phyloP scores from a whole-genome alignment of 2,888 invertebrate species.

The Synanthedon formicaeformis region DNA sequence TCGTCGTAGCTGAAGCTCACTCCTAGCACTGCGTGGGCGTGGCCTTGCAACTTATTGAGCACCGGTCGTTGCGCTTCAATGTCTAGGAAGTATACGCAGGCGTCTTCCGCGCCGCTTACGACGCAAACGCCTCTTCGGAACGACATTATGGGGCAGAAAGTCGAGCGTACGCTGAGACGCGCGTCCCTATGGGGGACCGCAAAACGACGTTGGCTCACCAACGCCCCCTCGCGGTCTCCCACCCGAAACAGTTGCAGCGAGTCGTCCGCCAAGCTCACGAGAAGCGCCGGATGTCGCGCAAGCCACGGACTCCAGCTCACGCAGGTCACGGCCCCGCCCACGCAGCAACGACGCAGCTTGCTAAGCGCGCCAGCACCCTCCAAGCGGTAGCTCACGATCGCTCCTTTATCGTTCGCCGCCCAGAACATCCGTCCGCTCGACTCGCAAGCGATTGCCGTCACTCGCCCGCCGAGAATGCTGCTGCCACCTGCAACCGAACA shows the following conservation, averaged over 20 bases:
- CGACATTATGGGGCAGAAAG: conserved; percentile 89
- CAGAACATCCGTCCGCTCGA: conserved; percentile 83
- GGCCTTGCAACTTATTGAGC: conserved; percentile 76
- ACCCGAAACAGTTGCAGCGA: conserved; percentile 76
- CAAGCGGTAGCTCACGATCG: conserved; percentile 77
- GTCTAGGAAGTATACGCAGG: conserved; percentile 82
- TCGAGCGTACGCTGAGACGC: conserved; percentile 73
- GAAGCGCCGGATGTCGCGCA: conserved; percentile 81
- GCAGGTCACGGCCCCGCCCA: conserved; percentile 77
- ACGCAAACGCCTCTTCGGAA: conserved; percentile 85
- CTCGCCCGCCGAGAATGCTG: conserved; percentile 71
- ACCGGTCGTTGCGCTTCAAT: conserved; percentile 73
- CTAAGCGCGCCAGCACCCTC: conserved; percentile 77
- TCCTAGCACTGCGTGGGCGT: conserved; percentile 85
- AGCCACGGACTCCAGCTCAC: conserved; percentile 86
- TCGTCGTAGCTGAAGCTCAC: conserved; percentile 91
- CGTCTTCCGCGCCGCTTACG: conserved; percentile 84
- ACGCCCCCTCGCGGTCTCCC: conserved; percentile 73
- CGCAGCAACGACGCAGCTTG: conserved; percentile 75
- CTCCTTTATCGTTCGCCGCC: conserved; percentile 84
- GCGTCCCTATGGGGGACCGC: conserved; percentile 69
- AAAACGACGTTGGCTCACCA: conserved; percentile 76
- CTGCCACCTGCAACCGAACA: conserved; percentile 42
- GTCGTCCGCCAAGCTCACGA: conserved; percentile 83
- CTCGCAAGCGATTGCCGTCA: conserved; percentile 81